Conservation (phyloP, 2,797 vertebrate species). For the Vipera latastei region DNA sequence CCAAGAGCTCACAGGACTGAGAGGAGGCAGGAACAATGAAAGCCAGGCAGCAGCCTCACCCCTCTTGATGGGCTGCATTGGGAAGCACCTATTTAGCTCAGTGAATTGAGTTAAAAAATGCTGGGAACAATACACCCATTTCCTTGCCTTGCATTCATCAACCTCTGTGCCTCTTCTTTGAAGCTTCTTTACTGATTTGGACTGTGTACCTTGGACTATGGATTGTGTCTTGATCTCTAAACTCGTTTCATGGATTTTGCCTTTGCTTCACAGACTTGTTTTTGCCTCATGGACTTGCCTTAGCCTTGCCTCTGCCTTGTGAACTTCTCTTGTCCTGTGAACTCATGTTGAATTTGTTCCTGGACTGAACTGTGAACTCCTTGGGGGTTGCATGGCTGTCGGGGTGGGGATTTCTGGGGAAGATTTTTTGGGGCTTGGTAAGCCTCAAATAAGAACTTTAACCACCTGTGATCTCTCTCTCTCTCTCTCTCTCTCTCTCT, state of each 20-base stretch:
- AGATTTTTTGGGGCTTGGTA: not conserved
- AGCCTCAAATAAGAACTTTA: not conserved
- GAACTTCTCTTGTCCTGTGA: not conserved
- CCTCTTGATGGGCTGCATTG: not conserved
- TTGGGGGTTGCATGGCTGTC: not conserved
- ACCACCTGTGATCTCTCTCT: too few species aligned
- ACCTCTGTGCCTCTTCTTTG: not conserved
- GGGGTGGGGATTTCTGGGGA: not conserved
- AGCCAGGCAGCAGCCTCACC: not conserved
- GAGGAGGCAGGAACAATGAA: not conserved
- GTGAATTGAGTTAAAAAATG: not conserved
- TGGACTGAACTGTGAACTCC: not conserved
- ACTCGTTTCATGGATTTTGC: not conserved
- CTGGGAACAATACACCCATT: not conserved
- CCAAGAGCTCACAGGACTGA: too few species aligned
- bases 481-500: too few species aligned
- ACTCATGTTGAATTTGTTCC: not conserved
- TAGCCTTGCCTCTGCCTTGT: not conserved
- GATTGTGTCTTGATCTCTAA: not conserved
- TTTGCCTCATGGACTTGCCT: not conserved
- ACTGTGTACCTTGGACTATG: not conserved
- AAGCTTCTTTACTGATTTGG: not conserved
- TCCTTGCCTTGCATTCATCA: not conserved
- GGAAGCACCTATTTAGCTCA: not conserved
- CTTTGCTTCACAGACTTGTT: not conserved